Percentiles rank a stretch among this genome's conserved stretches.
Conservation (phyloP, 2,797 vertebrate genomes). For the Chanos chanos region DNA sequence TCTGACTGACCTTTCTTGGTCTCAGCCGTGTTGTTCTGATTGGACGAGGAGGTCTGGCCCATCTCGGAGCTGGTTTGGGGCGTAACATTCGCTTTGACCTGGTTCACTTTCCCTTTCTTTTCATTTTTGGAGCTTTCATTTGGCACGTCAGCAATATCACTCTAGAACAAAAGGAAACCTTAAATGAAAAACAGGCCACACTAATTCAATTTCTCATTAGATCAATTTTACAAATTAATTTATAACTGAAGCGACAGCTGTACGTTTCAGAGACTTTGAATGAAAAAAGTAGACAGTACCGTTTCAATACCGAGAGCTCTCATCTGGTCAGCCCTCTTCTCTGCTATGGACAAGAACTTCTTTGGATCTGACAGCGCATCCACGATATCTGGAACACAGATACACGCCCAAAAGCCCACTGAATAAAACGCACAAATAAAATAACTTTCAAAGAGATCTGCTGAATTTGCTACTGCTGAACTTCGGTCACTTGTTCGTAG, state of each 20-base stretch:
- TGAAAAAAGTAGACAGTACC: too few species aligned
- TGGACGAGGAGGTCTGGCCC: constrained; percentile 74
- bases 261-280: too few species aligned
- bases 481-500: too few species aligned
- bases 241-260: too few species aligned
- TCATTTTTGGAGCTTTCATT: constrained; percentile 94
- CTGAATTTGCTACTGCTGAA: too few species aligned
- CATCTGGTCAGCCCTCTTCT: constrained; percentile 99
- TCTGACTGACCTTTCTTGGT: constrained; percentile 78
- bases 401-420: too few species aligned
- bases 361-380: constrained; percentile 98
- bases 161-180: constrained; percentile 66
- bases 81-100: constrained; percentile 85
- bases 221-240: too few species aligned
- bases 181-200: not conserved
- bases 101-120: constrained; percentile 89
- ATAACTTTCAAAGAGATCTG: too few species aligned
- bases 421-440: too few species aligned
- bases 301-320: constrained; percentile 97
- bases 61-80: constrained; percentile 91
- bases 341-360: constrained; percentile 98
- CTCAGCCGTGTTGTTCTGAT: constrained; percentile 77
- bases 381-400: constrained; percentile 81
- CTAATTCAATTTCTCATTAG: too few species aligned
- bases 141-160: constrained; percentile 96